Evolutionary conservation across 2,888 invertebrate genomes (phyloP), one percentile per base, ranked within the genome.

Genomic region (Diplazon laetatorius): DNA sequence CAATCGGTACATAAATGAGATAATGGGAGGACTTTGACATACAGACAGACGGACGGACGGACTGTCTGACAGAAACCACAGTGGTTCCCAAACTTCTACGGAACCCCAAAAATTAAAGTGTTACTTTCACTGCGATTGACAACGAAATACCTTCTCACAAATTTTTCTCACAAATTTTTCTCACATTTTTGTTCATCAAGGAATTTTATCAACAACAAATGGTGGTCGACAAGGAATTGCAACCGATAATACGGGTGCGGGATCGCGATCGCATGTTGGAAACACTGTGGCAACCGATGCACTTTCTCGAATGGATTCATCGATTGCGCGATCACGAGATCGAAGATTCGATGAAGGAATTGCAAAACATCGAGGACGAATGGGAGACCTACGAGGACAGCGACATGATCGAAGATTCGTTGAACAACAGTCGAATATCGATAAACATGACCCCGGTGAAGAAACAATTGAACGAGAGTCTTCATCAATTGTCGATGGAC

Each of bases 181-280:
- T 2, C 57, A 12, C 39, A 30, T 8, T 18, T 81, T 71, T 68
- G 70, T 46, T 62, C 70, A 84, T 62, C 9, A 73, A 91, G 91
- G 90, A 90, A 84, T 91, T 91, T 60, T 84, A 87, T 57, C 91
- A 91, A 62, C 90, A 91, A 69, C 90, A 89, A 80, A 82, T 88
- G 35, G 73, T 91, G 2, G 81, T 83, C 5, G 85, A 89, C 20
- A 89, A 88, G 70, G 84, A 82, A 14, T 71, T 91, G 12, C 83
- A 86, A 20, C 88, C 90, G 1, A 85, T 88, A 0, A 86, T 91
- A 59, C 87, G 89, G n/a, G 87, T 91, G 35, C 85, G 89, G 14
- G 88, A 91, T 71, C 86, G 72, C 37, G 86, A 86, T 39, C 83
- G 80, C 1, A 87, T 83, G 82, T 18, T 85, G 20, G 89, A 89